Base-by-base conservation (phyloP, 2,888 invertebrate species). In the Anticlea derivata region DNA sequence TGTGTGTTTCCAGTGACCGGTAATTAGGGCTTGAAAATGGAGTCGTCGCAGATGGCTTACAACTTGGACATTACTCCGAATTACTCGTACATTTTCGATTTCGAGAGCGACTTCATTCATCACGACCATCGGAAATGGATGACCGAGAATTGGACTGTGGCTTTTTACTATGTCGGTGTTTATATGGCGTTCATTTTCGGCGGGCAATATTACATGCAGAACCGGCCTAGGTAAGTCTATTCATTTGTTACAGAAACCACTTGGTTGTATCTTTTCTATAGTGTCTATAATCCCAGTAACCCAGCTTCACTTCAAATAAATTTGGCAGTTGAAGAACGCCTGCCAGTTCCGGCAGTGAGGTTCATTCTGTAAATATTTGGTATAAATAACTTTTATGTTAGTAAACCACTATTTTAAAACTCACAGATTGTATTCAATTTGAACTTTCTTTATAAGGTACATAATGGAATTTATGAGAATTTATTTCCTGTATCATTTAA, bases 181-280 rank as follows among this genome's bases (percentile, higher is more conserved):
- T 99, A 99, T 83, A 96, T 99, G 94, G 93, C 97, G 58, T 92
- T 98, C 58, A 97, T 99, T 73, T 99, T 98, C 84, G 96, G 96
- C 59, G 98, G 98, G 35, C 97, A 98, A 80, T 94, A 96, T 75
- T 95, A 96, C 77, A 99, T 99, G 99, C 95, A 96, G 80, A 94
- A 94, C 75, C 93, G 99, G 67, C 96, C 96, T 57, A 94, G 96
- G 89, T 93, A 74, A 86, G 92, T 27, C n/a, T 30, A 20, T 7
- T 39, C 34, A 33, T 34, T 30, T 33, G 29, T 7, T 41, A 34
- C 7, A 41, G 12, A 6, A 17, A 2, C 13, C n/a, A 2, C 33
- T 30, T 33, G 7, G 11, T 27, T 10, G 26, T n/a, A n/a, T n/a
- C n/a, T n/a, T n/a, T n/a, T n/a, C n/a, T n/a, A n/a, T n/a, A n/a